Percentiles rank a stretch among this genome's conserved stretches.
Conservation (phyloP, 1,140 invertebrate genomes). For the Eriosoma lanigerum region DNA sequence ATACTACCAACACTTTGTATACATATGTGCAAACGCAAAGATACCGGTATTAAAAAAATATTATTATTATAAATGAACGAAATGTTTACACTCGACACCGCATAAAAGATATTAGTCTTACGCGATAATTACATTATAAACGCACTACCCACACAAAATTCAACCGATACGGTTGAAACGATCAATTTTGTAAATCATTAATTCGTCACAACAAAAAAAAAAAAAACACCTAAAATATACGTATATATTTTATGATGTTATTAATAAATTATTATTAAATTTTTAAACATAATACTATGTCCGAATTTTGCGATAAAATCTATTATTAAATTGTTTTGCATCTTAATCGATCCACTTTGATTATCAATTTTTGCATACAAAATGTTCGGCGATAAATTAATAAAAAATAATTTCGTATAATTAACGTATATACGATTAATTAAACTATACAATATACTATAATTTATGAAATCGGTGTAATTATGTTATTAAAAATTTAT, state of each 20-base stretch:
- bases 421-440: constrained; percentile 2
- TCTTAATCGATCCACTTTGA: not conserved
- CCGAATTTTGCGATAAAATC: not conserved
- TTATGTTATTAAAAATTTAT: constrained; percentile 3
- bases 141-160: no score
- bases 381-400: not conserved
- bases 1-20: no score
- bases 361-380: not conserved
- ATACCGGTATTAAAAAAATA: not conserved
- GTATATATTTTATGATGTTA: not conserved
- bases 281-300: not conserved
- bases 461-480: constrained; percentile 7
- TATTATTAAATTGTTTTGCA: not conserved
- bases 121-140: no score
- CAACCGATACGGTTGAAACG: not conserved
- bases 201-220: no score
- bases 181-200: not conserved
- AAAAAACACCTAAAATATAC: no score
- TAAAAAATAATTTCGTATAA: not conserved
- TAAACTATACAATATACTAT: not conserved
- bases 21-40: not conserved
- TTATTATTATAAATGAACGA: not conserved
- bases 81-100: not conserved
- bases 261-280: not conserved
- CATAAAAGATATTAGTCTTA: not conserved